A percentile compares a stretch with the other conserved stretches of the same genome.
phyloP scores from a whole-genome alignment of 2,797 vertebrate species.

The Lithobates pipiens region DNA sequence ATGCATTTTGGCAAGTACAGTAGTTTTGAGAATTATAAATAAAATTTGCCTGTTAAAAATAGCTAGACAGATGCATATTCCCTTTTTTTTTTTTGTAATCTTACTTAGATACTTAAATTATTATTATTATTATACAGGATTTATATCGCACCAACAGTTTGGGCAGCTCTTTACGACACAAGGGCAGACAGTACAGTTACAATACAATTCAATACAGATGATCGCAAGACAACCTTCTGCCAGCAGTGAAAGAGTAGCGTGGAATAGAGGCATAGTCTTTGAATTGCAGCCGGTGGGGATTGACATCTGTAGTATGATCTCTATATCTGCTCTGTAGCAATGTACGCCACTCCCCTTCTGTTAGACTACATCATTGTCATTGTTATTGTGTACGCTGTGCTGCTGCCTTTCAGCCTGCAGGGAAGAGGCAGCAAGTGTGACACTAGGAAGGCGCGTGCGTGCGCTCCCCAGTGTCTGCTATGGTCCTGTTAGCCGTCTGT shows the following conservation, averaged over 20 bases:
- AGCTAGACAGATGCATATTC: not conserved
- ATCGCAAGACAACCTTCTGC: not conserved
- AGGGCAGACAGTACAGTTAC: too few species aligned
- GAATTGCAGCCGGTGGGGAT: slow-evolving; percentile 11
- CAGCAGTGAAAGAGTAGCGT: not conserved
- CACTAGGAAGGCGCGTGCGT: slow-evolving; percentile 29
- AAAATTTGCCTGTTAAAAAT: not conserved
- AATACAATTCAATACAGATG: too few species aligned
- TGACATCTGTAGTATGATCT: slow-evolving; percentile 21
- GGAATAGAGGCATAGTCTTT: not conserved
- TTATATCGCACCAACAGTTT: too few species aligned
- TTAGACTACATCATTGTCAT: slow-evolving; percentile 52
- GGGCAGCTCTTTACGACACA: too few species aligned
- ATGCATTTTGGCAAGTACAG: too few species aligned
- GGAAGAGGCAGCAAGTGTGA: slow-evolving; percentile 39
- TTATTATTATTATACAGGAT: too few species aligned
- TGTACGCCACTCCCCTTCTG: slow-evolving; percentile 29
- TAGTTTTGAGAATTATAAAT: not conserved
- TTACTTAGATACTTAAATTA: not conserved
- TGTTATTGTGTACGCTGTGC: slow-evolving; percentile 25
- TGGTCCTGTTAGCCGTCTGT: slow-evolving; percentile 29
- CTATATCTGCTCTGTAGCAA: slow-evolving; percentile 22
- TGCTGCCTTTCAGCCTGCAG: slow-evolving; percentile 45
- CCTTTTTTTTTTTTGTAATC: not conserved
- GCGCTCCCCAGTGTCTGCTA: slow-evolving; percentile 23